Conservation (phyloP, 2,113 vertebrate species). For the Myrmecobius fasciatus region DNA sequence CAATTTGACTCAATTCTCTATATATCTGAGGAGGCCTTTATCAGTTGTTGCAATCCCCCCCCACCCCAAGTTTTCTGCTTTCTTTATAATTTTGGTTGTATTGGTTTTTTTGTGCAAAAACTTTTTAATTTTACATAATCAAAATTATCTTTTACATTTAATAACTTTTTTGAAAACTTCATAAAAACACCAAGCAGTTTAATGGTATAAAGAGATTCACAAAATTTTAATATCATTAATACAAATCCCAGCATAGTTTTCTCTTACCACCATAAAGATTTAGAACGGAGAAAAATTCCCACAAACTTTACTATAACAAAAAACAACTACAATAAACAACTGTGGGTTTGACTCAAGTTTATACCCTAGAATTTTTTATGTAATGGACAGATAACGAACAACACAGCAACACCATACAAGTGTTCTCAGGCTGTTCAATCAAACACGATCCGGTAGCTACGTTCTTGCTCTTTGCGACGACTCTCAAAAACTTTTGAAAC, state of each 20-base stretch:
- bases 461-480: constrained; percentile 23
- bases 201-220: neutral
- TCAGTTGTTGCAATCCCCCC: too few relatives aligned
- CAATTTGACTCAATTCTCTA: too few relatives aligned
- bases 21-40: too few relatives aligned
- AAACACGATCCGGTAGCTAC: neutral
- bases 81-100: too few relatives aligned
- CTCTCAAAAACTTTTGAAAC: neutral
- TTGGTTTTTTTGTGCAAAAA: too few relatives aligned
- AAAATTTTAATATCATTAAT: neutral
- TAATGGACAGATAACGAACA: neutral
- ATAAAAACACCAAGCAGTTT: neutral
- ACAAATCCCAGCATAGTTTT: neutral
- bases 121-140: too few relatives aligned
- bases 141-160: too few relatives aligned
- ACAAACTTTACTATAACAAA: neutral
- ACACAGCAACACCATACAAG: neutral
- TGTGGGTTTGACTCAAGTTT: neutral
- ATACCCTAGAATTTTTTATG: neutral
- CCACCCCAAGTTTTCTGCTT: too few relatives aligned
- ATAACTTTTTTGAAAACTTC: neutral
- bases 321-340: neutral
- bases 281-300: neutral
- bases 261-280: neutral
- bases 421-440: neutral